Evolutionary conservation across 2,888 invertebrate species (phyloP).

Genomic region (Ormyrus labotus): DNA sequence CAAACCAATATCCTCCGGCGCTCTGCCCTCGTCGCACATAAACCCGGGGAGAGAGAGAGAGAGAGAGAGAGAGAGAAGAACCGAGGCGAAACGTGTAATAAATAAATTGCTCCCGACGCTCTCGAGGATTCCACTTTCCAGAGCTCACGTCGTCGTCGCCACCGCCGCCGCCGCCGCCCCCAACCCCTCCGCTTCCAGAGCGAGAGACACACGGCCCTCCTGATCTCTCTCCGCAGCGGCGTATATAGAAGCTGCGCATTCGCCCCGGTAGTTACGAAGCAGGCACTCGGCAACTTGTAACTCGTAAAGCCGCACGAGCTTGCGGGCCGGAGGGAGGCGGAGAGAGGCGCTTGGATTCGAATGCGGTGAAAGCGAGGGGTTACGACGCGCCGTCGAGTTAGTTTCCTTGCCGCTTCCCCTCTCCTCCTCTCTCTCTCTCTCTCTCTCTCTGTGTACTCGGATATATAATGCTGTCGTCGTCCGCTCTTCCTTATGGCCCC

Average conservation of each 20-base stretch:
- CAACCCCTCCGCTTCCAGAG: not conserved
- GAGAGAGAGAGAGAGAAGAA: not conserved
- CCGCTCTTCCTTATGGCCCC: conserved; percentile 16
- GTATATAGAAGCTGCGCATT: not conserved
- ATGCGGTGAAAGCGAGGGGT: not conserved
- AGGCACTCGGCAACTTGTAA: conserved; percentile 49
- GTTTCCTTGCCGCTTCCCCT: conserved; percentile 32
- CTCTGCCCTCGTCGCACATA: not conserved
- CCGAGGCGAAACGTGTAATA: conserved; percentile 29
- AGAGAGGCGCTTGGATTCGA: conserved; percentile 1
- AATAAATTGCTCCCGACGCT: conserved; percentile 40
- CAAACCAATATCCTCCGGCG: too few species aligned
- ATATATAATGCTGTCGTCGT: conserved; percentile 18
- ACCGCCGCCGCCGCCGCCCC: not conserved
- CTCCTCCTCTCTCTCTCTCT: not conserved
- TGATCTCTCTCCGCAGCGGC: not conserved
- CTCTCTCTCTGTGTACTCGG: not conserved
- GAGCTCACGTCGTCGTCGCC: not conserved
- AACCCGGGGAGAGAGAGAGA: not conserved
- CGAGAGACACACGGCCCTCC: not conserved
- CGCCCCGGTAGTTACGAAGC: conserved; percentile 19
- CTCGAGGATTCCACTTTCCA: conserved; percentile 27
- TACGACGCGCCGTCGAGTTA: conserved; percentile 5
- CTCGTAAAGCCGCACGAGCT: conserved; percentile 50
- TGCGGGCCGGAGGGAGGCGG: not conserved